Evolutionary conservation across 2,113 vertebrate species (phyloP), one percentile per base, ranked within the genome.

Genomic region (Heptranchias perlo): DNA sequence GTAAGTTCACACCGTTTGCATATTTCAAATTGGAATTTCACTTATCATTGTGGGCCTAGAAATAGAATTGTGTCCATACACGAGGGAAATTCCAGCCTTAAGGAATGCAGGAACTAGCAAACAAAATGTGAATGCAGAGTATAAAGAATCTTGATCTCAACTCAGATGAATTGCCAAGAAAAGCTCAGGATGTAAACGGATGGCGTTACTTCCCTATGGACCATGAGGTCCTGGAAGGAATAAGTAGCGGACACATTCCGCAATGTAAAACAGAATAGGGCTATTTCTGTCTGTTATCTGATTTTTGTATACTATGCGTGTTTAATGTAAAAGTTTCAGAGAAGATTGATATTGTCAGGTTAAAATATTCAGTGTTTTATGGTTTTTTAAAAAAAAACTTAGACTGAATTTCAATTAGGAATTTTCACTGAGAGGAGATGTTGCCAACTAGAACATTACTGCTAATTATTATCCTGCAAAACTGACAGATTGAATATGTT

Each of bases 401-500:
- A 62, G 65, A 69, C 94, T 69, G 94, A 47, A 69, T 67, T 52
- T 95, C 94, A 95, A 95, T 69, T 95, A 69, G 94, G 52, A 69
- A 13, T 52, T 67, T 69, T 95, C 47, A 52, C 28, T 95, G 35
- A 31, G 64, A 67, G 61, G 62, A 69, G 94, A 47, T 95, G 65
- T 67, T 95, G 65, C 65, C 94, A 95, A 93, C 58, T 52, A 52
- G 64, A 69, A 69, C 65, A 52, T 95, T 49, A 35, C 94, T 69
- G 47, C 47, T 95, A 95, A 95, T 95, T 95, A 67, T 95, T 95
- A 95, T 52, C 94, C 64, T 52, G 7, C 94, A 69, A 95, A 67
- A 95, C 25, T 67, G 92, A 67, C 62, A 44, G 92, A 47, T 61
- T 94, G 64, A 69, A 31, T 94, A 31, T 95, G 64, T 95, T 95